These are phyloP conservation scores for Pseudopipra pipra DNA, from an alignment of 2,113 vertebrate species.

Conservation along the genomic window DNA sequence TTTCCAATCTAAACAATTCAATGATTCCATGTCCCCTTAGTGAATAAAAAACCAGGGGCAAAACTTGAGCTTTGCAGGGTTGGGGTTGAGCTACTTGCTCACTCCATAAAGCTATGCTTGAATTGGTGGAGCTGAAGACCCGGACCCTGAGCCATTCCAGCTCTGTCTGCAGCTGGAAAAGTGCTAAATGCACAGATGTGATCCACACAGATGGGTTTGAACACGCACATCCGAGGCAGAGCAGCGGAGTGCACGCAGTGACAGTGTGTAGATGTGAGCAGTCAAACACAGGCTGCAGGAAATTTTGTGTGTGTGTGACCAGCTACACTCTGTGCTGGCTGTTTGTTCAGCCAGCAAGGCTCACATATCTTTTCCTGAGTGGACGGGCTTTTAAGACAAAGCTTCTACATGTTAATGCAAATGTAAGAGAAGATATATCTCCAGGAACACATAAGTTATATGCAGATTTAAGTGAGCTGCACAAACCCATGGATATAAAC, in stretches of 20 bases:
- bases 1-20: fast-evolving
- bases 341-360: not conserved
- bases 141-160: not conserved
- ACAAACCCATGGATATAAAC: not conserved
- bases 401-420: not conserved
- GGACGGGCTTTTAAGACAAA: not conserved
- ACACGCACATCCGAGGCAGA: not conserved
- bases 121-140: not conserved
- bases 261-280: not conserved
- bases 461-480: not conserved
- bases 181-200: not conserved
- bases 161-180: not conserved
- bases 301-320: not conserved
- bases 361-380: not conserved
- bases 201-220: not conserved
- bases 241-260: not conserved
- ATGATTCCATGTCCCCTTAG: not conserved
- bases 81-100: not conserved
- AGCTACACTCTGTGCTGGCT: not conserved
- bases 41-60: not conserved
- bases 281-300: not conserved
- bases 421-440: not conserved
- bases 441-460: not conserved
- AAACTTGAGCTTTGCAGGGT: not conserved
- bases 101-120: not conserved